These are phyloP conservation scores for Catharus ustulatus DNA, from an alignment of 2,797 vertebrate genomes.

Conservation along the genomic window DNA sequence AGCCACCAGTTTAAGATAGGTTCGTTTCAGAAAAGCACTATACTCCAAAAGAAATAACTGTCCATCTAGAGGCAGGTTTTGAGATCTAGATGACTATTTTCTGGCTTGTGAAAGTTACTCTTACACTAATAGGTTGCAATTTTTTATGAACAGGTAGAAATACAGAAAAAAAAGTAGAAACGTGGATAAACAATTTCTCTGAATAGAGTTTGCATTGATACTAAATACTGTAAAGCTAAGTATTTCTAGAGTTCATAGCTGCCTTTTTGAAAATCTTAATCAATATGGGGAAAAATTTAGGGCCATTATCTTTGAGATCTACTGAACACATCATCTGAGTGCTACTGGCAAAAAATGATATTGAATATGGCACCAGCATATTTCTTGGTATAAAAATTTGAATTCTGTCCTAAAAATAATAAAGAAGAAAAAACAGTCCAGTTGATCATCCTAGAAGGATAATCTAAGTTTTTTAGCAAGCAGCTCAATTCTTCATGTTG, in stretches of 20 bases:
- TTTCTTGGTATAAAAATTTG: neutral
- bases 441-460: neutral
- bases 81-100: neutral
- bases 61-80: neutral
- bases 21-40: slow-evolving; percentile 19
- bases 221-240: neutral
- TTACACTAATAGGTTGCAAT: neutral
- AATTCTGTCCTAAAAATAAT: neutral
- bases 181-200: rapidly evolving
- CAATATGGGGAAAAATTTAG: neutral
- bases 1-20: neutral
- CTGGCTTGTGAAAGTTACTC: neutral
- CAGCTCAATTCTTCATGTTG: neutral
- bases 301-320: neutral
- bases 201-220: neutral
- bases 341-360: neutral
- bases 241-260: neutral
- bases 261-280: neutral
- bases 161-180: neutral
- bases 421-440: neutral
- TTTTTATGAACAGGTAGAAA: neutral
- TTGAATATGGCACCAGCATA: neutral
- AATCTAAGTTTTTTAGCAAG: neutral
- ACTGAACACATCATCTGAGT: neutral
- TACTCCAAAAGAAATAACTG: neutral